Conservation (phyloP, 1,140 invertebrate species). For the Drosophila parvula region DNA sequence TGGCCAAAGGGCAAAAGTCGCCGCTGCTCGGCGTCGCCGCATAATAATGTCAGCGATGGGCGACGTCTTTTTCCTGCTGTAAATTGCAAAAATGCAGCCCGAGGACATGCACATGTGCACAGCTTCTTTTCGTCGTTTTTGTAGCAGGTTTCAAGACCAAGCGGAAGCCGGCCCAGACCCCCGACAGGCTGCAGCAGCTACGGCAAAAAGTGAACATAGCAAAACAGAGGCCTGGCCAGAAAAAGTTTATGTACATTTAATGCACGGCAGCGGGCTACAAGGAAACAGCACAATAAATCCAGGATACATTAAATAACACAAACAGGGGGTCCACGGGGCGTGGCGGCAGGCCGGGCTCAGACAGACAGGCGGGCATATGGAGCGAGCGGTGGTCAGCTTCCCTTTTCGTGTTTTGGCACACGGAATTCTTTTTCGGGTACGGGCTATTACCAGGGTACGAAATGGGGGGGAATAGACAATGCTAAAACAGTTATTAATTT, state of each 20-base stretch:
- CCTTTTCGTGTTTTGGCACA: conserved; percentile 71
- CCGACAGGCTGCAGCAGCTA: conserved; percentile 51
- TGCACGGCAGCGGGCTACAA: conserved; percentile 71
- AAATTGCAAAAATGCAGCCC: conserved; percentile 76
- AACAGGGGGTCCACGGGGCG: conserved; percentile 23
- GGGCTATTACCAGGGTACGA: conserved; percentile 16
- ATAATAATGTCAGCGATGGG: conserved; percentile 80
- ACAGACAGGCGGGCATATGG: conserved; percentile 53
- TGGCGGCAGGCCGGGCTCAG: conserved; percentile 31
- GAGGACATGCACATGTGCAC: conserved; percentile 43
- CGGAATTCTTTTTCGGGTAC: conserved; percentile 44
- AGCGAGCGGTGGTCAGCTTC: conserved; percentile 75
- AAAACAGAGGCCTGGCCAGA: conserved; percentile 49
- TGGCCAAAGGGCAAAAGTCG: conserved; percentile 70
- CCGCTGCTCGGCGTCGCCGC: conserved; percentile 66
- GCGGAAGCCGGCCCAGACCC: conserved; percentile 58
- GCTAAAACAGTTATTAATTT: neutral
- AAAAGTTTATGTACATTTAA: conserved; percentile 79
- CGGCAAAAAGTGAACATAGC: conserved; percentile 27
- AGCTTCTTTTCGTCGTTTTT: conserved; percentile 51
- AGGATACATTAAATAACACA: conserved; percentile 82
- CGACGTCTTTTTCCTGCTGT: conserved; percentile 79
- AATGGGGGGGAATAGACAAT: neutral
- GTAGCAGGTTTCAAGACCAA: conserved; percentile 79
- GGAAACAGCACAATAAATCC: conserved; percentile 80